phyloP scores from a whole-genome alignment of 2,888 invertebrate species.

The Athrips mouffetella region DNA sequence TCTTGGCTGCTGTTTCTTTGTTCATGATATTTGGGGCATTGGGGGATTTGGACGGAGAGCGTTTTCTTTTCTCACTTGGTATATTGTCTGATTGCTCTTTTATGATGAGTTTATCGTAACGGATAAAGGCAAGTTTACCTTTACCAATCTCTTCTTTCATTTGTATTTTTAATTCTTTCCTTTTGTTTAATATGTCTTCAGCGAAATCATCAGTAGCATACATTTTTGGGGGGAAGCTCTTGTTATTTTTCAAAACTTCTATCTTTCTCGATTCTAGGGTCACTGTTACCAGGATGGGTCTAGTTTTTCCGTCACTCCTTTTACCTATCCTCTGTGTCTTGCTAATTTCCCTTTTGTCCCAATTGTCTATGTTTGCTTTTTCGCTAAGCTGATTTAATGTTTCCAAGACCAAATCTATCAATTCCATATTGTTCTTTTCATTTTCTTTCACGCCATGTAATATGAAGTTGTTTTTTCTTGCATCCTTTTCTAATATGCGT shows the following conservation, averaged over 20 bases:
- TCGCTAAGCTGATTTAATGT: constrained; percentile 6
- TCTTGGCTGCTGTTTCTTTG: neutral
- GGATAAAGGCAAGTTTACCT: neutral
- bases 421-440: neutral
- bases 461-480: constrained; percentile 14
- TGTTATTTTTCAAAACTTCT: constrained; percentile 6
- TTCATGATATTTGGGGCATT: neutral
- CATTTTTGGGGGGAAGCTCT: neutral
- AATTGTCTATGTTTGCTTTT: neutral
- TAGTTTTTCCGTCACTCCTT: neutral
- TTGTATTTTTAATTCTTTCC: neutral
- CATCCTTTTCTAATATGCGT: neutral
- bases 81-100: neutral
- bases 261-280: constrained; percentile 2
- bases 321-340: constrained; percentile 1
- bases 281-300: constrained; percentile 6
- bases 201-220: constrained; percentile 4
- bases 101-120: neutral
- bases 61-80: neutral
- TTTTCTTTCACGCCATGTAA: constrained; percentile 12
- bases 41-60: neutral
- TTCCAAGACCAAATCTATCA: neutral
- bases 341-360: constrained; percentile 15
- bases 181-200: neutral
- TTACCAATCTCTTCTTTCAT: constrained; percentile 1